These are phyloP conservation scores for Tridacna gigas DNA, from an alignment of 2,888 invertebrate species.

Conservation along the genomic window DNA sequence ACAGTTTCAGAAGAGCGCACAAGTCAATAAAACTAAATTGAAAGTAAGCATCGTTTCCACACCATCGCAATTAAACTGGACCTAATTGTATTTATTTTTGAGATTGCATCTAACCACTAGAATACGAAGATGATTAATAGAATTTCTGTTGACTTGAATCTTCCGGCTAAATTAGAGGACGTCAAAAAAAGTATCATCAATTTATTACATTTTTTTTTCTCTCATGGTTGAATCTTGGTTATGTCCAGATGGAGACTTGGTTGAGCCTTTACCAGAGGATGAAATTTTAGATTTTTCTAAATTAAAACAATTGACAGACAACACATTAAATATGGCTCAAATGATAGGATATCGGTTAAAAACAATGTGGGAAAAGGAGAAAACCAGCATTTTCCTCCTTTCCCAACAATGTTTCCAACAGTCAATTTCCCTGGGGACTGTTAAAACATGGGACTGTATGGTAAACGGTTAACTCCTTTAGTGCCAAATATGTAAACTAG, in stretches of 20 bases:
- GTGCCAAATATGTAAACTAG: too few relatives aligned
- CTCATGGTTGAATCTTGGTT: too few relatives aligned
- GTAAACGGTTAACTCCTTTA: too few relatives aligned
- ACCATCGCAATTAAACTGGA: slow-evolving; percentile 56
- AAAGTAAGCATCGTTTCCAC: slow-evolving; percentile 61
- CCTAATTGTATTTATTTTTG: slow-evolving; percentile 65
- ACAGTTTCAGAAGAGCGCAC: slow-evolving; percentile 43
- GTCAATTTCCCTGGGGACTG: background rate
- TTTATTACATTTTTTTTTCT: too few relatives aligned
- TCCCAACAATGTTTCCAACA: background rate
- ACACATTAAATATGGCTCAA: too few relatives aligned
- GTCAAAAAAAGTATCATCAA: too few relatives aligned
- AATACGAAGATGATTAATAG: slow-evolving; percentile 53
- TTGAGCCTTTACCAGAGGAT: too few relatives aligned
- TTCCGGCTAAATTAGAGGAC: background rate
- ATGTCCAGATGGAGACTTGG: background rate
- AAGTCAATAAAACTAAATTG: slow-evolving; percentile 65
- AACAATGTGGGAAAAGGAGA: too few relatives aligned
- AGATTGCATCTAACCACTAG: slow-evolving; percentile 56
- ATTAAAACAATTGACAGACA: too few relatives aligned
- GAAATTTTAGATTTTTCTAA: too few relatives aligned
- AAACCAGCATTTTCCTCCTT: background rate
- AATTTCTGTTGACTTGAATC: background rate
- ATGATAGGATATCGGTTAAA: too few relatives aligned
- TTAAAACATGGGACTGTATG: too few relatives aligned